Evolutionary conservation across 2,888 invertebrate species (phyloP).

Genomic region (Cataglyphis livida): DNA sequence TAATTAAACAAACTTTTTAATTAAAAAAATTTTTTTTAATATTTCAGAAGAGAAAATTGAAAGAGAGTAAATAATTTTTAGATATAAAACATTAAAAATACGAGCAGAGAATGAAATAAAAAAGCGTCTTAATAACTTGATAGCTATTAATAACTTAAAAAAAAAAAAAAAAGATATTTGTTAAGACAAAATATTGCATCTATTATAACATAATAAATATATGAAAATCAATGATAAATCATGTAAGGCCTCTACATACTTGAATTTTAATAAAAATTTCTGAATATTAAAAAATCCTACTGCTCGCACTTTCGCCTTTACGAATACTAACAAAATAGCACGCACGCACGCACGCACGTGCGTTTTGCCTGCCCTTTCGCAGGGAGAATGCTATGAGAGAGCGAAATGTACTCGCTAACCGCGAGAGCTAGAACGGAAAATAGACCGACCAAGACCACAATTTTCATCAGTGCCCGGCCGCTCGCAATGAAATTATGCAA

Average conservation of each 20-base stretch:
- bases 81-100: not conserved
- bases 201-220: not conserved
- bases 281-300: not conserved
- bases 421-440: constrained; percentile 56
- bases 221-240: not conserved
- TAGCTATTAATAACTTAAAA: not conserved
- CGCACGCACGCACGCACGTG: not conserved
- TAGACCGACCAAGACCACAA: constrained; percentile 51
- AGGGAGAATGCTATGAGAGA: constrained; percentile 53
- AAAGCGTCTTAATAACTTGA: not conserved
- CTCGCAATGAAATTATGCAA: constrained; percentile 52
- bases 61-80: not conserved
- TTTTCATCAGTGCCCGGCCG: constrained; percentile 52
- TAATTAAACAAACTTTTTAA: not conserved
- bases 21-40: not conserved
- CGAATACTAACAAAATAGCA: not conserved
- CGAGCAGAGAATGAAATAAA: not conserved
- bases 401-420: constrained; percentile 35
- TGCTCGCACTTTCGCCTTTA: not conserved
- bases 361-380: constrained; percentile 61
- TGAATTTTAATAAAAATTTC: not conserved
- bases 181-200: not conserved
- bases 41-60: not conserved
- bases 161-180: not conserved
- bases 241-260: not conserved